Evolutionary conservation across 2,797 vertebrate genomes (phyloP).

Genomic region (Pyrocephalus nanus): DNA sequence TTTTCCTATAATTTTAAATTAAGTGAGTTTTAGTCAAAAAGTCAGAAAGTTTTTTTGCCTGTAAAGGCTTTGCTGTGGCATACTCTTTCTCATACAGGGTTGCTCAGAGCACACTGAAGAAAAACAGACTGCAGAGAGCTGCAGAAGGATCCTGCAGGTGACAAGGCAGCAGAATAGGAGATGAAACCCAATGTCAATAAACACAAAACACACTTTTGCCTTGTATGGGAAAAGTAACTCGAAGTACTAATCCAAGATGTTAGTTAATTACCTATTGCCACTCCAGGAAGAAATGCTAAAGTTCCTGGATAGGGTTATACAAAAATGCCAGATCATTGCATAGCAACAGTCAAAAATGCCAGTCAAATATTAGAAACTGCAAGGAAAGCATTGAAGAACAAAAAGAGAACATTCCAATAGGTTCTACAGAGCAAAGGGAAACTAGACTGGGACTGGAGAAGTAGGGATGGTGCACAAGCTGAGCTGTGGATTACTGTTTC

Average conservation of each 20-base stretch:
- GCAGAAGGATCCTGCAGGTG: background rate
- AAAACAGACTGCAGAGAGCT: background rate
- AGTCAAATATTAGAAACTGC: background rate
- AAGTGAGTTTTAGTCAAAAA: background rate
- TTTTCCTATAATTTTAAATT: background rate
- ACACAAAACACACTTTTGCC: background rate
- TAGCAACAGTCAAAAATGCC: background rate
- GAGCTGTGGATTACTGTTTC: background rate
- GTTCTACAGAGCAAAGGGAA: background rate
- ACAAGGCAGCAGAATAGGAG: background rate
- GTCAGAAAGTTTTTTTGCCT: background rate
- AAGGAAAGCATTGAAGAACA: background rate
- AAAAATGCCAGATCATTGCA: background rate
- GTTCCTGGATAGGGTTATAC: background rate
- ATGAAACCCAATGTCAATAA: background rate
- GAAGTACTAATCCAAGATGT: background rate
- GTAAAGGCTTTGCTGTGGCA: background rate
- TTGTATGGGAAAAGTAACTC: background rate
- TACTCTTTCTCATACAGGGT: background rate
- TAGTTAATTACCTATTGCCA: background rate
- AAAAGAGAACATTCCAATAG: background rate
- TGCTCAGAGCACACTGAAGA: background rate
- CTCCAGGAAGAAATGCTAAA: background rate
- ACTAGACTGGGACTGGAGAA: background rate
- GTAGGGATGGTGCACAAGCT: background rate